Conservation (phyloP, 2,797 vertebrate genomes). For the Myioborus melanocephalus region DNA sequence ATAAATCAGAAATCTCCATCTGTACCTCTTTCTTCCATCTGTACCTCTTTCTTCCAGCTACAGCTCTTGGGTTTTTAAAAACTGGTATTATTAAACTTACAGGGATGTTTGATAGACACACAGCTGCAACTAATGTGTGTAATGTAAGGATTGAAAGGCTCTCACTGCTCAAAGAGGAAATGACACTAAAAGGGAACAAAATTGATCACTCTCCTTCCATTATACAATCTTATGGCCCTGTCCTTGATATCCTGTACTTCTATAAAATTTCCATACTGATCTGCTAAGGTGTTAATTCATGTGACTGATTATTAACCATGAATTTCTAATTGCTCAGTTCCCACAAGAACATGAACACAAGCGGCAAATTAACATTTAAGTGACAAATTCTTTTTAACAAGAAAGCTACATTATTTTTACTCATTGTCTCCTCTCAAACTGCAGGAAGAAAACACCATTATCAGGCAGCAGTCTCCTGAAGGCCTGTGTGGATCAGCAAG, state of each 20-base stretch:
- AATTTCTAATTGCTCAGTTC: not conserved
- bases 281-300: not conserved
- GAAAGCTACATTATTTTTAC: not conserved
- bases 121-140: not conserved
- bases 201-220: not conserved
- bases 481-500: not conserved
- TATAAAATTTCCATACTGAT: not conserved
- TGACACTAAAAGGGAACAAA: not conserved
- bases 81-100: not conserved
- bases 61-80: accelerated
- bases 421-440: not conserved
- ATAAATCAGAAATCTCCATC: not conserved
- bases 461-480: not conserved
- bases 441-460: not conserved
- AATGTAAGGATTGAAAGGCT: not conserved
- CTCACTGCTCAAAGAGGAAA: not conserved
- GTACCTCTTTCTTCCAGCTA: not conserved
- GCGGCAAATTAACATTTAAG: not conserved
- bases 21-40: not conserved
- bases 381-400: not conserved
- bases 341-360: accelerated
- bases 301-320: not conserved
- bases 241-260: not conserved
- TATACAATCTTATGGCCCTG: not conserved
- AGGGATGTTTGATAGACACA: not conserved